A percentile compares a stretch with the other conserved stretches of the same genome.
phyloP scores from a whole-genome alignment of 2,797 vertebrate genomes.

The Xenentodon cancila region DNA sequence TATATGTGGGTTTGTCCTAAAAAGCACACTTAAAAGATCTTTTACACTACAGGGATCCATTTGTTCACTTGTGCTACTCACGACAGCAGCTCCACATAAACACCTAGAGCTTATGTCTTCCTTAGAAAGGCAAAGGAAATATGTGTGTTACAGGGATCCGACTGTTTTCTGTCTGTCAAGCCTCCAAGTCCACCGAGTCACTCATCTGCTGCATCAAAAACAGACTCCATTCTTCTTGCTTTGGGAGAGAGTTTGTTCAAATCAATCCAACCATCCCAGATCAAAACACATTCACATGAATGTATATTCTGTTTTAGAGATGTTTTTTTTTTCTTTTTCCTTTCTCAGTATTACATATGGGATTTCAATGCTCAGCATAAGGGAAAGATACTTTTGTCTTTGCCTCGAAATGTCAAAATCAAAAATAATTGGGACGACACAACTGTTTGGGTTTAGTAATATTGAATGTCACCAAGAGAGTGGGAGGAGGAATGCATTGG shows the following conservation, averaged over 20 bases:
- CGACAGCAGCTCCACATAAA: conserved; percentile 19
- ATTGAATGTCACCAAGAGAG: conserved; percentile 35
- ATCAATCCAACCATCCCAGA: conserved; percentile 53
- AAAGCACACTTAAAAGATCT: no score
- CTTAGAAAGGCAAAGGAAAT: conserved; percentile 23
- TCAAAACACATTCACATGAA: conserved; percentile 6
- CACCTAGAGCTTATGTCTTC: conserved; percentile 24
- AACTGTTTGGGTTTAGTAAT: conserved; percentile 42
- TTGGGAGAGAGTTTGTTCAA: conserved; percentile 53
- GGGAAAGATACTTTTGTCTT: conserved; percentile 52
- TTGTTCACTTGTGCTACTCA: neutral
- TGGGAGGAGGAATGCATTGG: conserved; percentile 17
- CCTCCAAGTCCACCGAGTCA: no score
- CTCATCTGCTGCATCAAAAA: conserved; percentile 29
- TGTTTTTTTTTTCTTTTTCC: conserved; percentile 5
- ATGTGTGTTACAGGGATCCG: neutral
- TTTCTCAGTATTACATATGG: conserved; percentile 28
- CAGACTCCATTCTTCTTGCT: conserved; percentile 20
- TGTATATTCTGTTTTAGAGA: conserved; percentile 15
- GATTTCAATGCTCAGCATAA: conserved; percentile 38
- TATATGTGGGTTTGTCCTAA: conserved; percentile 3
- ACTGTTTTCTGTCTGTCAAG: no score
- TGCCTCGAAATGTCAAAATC: conserved; percentile 55
- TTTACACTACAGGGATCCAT: neutral
- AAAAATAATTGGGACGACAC: conserved; percentile 38